Conservation (phyloP, 2,888 invertebrate species). For the Autographa pulchrina region DNA sequence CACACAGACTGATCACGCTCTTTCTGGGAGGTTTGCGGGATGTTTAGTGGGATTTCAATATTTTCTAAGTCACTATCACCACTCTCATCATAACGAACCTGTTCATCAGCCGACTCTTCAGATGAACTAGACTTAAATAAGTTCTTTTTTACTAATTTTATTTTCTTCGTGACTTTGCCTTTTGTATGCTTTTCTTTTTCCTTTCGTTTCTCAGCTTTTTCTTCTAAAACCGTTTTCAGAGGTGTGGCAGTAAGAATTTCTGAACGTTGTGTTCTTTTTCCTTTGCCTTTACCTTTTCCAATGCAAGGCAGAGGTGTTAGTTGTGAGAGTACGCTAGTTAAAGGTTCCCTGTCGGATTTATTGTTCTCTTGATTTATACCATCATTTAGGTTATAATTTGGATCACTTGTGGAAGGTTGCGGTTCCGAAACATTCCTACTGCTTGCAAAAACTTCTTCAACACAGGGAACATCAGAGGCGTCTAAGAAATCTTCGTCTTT, state of each 20-base stretch:
- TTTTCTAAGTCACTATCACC: constrained; percentile 18
- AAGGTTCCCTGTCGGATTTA: constrained; percentile 6
- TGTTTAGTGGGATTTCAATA: constrained; percentile 19
- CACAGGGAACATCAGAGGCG: constrained; percentile 12
- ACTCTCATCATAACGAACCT: constrained; percentile 19
- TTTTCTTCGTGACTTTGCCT: constrained; percentile 11
- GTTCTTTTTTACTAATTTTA: constrained; percentile 12
- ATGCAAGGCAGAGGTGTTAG: constrained; percentile 15
- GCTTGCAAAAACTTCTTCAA: constrained; percentile 3
- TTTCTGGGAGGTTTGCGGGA: constrained; percentile 10
- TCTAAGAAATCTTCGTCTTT: constrained; percentile 23
- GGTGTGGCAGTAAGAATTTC: constrained; percentile 28
- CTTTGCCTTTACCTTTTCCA: constrained; percentile 5
- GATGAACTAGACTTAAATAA: constrained; percentile 22
- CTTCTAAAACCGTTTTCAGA: constrained; percentile 20
- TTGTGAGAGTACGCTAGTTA: constrained; percentile 14
- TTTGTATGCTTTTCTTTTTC: constrained; percentile 16
- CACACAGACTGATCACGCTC: constrained; percentile 19
- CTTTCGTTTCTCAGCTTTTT: constrained; percentile 27
- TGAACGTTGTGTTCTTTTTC: constrained; percentile 21
- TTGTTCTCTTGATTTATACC: constrained; percentile 2
- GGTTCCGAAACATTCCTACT: constrained; percentile 8
- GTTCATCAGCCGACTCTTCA: constrained; percentile 16
- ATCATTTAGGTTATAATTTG: constrained; percentile 1
- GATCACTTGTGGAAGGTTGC: constrained; percentile 12